These are phyloP conservation scores for Epistrophe eligans DNA, from an alignment of 2,888 invertebrate species.

Conservation along the genomic window DNA sequence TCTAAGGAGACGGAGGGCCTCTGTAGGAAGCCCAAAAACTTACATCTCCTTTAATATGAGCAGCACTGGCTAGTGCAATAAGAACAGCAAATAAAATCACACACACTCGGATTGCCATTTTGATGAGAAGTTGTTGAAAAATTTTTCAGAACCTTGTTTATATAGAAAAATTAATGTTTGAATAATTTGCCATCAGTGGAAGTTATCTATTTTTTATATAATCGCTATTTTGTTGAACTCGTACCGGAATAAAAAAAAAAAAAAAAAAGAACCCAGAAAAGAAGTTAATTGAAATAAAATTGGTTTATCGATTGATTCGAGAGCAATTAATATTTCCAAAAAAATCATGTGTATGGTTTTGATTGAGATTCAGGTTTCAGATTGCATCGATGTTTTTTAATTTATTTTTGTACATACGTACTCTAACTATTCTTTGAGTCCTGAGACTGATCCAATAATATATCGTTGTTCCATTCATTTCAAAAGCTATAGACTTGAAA, in stretches of 20 bases:
- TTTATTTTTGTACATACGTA: neutral
- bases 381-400: neutral
- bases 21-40: neutral
- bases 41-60: neutral
- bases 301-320: neutral
- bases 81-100: constrained; percentile 27
- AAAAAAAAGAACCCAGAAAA: neutral
- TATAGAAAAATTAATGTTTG: constrained; percentile 5
- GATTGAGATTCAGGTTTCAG: neutral
- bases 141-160: constrained; percentile 1
- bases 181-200: neutral
- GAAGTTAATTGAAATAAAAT: neutral
- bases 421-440: no score
- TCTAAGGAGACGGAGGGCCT: no score
- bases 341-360: neutral
- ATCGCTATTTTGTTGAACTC: neutral
- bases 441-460: no score
- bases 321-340: neutral
- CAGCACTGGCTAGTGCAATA: constrained; percentile 29
- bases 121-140: neutral
- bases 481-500: no score
- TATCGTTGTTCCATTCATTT: no score
- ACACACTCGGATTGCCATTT: constrained; percentile 37
- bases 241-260: neutral
- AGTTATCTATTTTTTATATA: neutral